These are phyloP conservation scores for Spondyliosoma cantharus DNA, from an alignment of 2,797 vertebrate genomes.

Conservation along the genomic window DNA sequence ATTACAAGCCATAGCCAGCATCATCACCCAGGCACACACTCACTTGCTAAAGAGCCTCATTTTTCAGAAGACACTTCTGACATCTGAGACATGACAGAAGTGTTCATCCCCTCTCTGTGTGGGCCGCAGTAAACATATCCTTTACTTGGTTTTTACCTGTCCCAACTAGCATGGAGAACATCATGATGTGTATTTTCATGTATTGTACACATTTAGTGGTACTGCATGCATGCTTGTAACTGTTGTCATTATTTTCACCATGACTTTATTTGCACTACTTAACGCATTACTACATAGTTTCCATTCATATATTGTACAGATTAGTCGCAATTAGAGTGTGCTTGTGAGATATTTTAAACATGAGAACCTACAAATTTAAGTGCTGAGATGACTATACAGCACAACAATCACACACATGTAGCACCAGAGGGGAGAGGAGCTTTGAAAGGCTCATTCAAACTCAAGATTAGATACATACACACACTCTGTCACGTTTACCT, in stretches of 20 bases:
- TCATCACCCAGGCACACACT: slow-evolving; percentile 1
- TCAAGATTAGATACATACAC: too few relatives aligned
- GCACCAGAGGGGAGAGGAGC: background rate
- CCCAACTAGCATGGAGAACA: slow-evolving; percentile 40
- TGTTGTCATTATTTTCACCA: background rate
- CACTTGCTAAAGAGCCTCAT: slow-evolving; percentile 20
- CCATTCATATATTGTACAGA: background rate
- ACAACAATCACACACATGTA: background rate
- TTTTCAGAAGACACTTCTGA: slow-evolving; percentile 32
- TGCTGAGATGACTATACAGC: background rate
- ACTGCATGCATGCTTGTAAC: background rate
- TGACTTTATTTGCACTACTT: background rate
- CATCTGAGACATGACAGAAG: slow-evolving; percentile 31
- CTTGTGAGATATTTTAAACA: background rate
- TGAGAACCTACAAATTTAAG: background rate
- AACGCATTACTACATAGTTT: background rate
- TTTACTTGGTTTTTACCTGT: slow-evolving; percentile 42
- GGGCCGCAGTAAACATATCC: slow-evolving; percentile 30
- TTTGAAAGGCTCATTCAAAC: too few relatives aligned
- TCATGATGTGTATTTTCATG: slow-evolving; percentile 12
- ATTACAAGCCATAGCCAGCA: slow-evolving; percentile 55
- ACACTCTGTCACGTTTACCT: too few relatives aligned
- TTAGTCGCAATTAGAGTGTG: background rate
- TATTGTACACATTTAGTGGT: background rate
- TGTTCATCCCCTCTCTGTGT: slow-evolving; percentile 27